Base-by-base conservation (phyloP, 2,113 vertebrate species). In the Sylvilagus bachmani region DNA sequence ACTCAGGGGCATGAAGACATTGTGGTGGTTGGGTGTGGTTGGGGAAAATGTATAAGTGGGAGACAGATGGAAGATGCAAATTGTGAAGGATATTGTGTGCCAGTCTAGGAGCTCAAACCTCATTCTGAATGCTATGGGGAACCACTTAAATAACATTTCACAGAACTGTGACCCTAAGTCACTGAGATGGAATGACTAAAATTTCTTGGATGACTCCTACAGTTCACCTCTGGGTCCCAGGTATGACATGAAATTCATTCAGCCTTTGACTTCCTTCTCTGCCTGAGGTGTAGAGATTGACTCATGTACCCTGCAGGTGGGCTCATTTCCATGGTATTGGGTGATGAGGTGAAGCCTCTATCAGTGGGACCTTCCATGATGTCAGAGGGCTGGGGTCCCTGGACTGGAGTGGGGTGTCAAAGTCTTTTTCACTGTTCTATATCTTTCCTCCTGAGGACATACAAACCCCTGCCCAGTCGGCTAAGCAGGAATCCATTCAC, bases 321-420 rank as follows among this genome's bases (percentile, higher is more conserved):
- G 81, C 64, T 90, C 21, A 25, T 88, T 90, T 93, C 86, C 85
- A 92, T 53, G 25, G 69, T 91, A 12, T 3, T 83, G 66, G 92
- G 90, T 92, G 90, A 80, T 77, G 70, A 88, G 96, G 96, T 96
- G 95, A 95, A 90, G 71, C 55, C 51, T 96, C 22, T 14, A 55
- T 95, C 80, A 88, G 82, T 90, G 90, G 89, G 31, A 88, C 51
- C 91, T 95, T 96, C 53, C 22, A 97, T 96, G 96, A 95, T 89
- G 90, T 97, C 95, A 97, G 81, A 94, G 77, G 90, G 78, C 58
- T 90, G 92, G 81, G 13, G 29, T 19, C 2, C 14, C 36, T 77
- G 53, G 73, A 84, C 67, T 31, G 13, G 70, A 95, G 74, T 77
- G 19, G 38, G 61, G 21, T 31, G 12, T 86, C 91, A 89, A 85